Evolutionary conservation across 1,140 invertebrate genomes (phyloP), one percentile per base, ranked within the genome.

Genomic region (Phymastichus coffea): DNA sequence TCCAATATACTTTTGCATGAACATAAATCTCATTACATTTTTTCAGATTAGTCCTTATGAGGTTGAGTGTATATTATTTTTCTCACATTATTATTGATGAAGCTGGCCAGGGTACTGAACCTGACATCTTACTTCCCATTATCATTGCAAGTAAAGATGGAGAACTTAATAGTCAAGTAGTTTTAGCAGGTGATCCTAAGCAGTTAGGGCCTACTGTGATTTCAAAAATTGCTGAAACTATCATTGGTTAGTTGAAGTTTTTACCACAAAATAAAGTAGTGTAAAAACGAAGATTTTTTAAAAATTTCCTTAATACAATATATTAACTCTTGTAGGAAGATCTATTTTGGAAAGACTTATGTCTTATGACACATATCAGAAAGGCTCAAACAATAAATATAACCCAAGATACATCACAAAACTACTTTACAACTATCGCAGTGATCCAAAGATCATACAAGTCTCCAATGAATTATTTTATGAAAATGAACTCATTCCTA

Each of bases 21-120:
- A 48, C 23, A 37, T 14, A 35, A 52, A 52, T 33, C 1, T n/a
- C 15, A 1, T 53, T 52, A 33, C 6, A 33, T 33, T 44, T 38
- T 60, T 64, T 22, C 17, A 77, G 75, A 60, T 62, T 79, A 8
- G 4, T 66, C 9, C 19, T 0, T 6, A 48, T 73, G 25, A 38
- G 59, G 1, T 71, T 76, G 19, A 23, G 63, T 3, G 66, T 77
- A 30, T 80, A 83, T n/a, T 82, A 89, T 66, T 90, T 94, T 72
- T 85, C 87, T 22, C 88, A 93, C 72, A 78, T 93, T 40, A 92
- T 95, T 73, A 85, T 95, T 58, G 93, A 95, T 77, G 93, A 95
- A 80, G 89, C 90, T 19, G 92, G 91, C 12, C 91, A 94, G 70
- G 86, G 88, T 1, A 86, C 81, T 1, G 93, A 95, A 79, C 85